Evolutionary conservation across 2,888 invertebrate species (phyloP).

Genomic region (Parnassius orleans): DNA sequence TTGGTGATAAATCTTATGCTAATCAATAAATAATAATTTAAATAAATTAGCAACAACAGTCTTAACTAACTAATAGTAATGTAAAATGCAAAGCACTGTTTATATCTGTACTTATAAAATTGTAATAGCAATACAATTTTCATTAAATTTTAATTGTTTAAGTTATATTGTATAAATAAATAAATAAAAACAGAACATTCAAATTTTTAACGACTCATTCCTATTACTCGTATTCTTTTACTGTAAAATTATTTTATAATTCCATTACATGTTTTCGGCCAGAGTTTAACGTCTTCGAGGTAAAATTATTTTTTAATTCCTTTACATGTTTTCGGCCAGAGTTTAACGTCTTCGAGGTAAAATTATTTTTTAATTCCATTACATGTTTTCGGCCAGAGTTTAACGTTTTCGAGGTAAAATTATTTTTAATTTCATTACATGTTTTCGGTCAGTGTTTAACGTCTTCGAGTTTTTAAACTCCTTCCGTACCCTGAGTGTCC

Average conservation of each 20-base stretch:
- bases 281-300: slow-evolving; percentile 46
- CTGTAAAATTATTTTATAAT: too few species aligned
- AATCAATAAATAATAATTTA: too few species aligned
- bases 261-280: too few species aligned
- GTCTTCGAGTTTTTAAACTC: slow-evolving; percentile 56
- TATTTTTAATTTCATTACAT: too few species aligned
- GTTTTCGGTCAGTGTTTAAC: slow-evolving; percentile 33
- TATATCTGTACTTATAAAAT: too few species aligned
- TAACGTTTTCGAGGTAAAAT: slow-evolving; percentile 45
- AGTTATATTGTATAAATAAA: not conserved
- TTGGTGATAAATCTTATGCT: too few species aligned
- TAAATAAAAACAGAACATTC: not conserved
- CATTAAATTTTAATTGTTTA: not conserved
- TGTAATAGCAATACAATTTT: not conserved
- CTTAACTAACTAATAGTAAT: too few species aligned
- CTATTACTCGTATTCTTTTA: not conserved
- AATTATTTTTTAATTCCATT: too few species aligned
- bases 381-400: not conserved
- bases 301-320: too few species aligned
- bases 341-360: slow-evolving; percentile 50
- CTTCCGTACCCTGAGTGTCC: slow-evolving; percentile 80
- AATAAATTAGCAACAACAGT: too few species aligned
- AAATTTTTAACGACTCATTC: not conserved
- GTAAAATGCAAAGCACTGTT: too few species aligned
- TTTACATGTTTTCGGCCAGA: too few species aligned